Evolutionary conservation across 2,888 invertebrate species (phyloP).

Genomic region (Plagiodera versicolora): DNA sequence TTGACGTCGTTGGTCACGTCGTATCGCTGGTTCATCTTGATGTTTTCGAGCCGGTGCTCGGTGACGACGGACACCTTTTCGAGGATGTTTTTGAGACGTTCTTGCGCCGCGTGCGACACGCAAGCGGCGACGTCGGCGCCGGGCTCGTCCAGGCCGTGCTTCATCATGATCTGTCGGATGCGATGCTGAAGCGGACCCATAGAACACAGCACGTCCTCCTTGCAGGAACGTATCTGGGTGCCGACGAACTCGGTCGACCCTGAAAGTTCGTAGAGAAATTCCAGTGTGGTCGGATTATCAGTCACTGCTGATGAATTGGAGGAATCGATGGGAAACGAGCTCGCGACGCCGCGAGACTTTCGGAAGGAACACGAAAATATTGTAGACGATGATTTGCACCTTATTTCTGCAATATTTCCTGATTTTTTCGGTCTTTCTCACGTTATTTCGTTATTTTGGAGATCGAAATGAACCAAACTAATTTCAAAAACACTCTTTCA

Average conservation of each 20-base stretch:
- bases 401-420: too few species aligned
- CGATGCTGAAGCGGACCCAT: slow-evolving; percentile 73
- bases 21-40: slow-evolving; percentile 87
- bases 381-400: too few species aligned
- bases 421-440: too few species aligned
- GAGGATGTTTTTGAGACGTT: slow-evolving; percentile 85
- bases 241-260: slow-evolving; percentile 78
- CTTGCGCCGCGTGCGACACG: slow-evolving; percentile 92
- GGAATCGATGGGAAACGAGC: too few species aligned
- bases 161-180: slow-evolving; percentile 74
- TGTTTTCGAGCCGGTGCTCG: slow-evolving; percentile 91
- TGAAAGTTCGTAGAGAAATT: neutral
- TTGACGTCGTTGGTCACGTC: slow-evolving; percentile 63
- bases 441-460: too few species aligned
- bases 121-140: slow-evolving; percentile 82
- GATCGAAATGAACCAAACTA: too few species aligned
- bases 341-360: too few species aligned
- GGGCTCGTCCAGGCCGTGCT: slow-evolving; percentile 82
- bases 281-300: too few species aligned
- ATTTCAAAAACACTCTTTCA: too few species aligned
- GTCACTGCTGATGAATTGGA: too few species aligned
- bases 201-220: slow-evolving; percentile 87
- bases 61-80: slow-evolving; percentile 91
- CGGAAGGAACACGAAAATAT: too few species aligned
- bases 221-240: slow-evolving; percentile 83